Evolutionary conservation across 2,888 invertebrate species (phyloP), one percentile per base, ranked within the genome.

Genomic region (Mythimna ferrago): DNA sequence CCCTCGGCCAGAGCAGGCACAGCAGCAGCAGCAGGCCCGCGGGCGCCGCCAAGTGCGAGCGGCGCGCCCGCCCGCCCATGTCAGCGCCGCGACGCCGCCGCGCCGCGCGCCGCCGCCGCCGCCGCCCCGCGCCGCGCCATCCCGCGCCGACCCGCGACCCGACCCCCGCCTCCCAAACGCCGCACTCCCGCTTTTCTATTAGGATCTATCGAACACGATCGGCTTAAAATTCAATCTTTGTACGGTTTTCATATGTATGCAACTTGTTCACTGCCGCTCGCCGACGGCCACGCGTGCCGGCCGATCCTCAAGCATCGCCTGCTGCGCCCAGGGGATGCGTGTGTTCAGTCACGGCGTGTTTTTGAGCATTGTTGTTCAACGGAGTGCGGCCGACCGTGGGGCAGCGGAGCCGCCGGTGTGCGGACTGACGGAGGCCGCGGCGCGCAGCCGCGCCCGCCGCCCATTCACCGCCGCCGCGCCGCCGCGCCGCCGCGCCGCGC

Each of bases 371-470:
- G 95, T 96, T 95, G 95, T 94, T 92, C 90, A 94, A 94, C 94
- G 94, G 95, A 95, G 95, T 95, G 95, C 95, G 95, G 95, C 95
- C 95, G 95, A 94, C 94, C 95, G 95, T 96, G 95, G 95, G 95
- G 95, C 96, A 95, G 96, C 95, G 95, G 95, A 94, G 96, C 96
- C 96, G 96, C 96, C 95, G 96, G 95, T 94, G 94, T 95, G 96
- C 95, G 96, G 96, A 96, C 96, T 96, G 95, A 93, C 95, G 92
- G 92, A 92, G 88, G 88, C 38, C 89, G 88, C 89, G 91, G 90
- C 93, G 92, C 94, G 93, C 93, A 92, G 90, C 90, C 90, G 87
- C 89, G 88, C 85, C 90, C 89, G 92, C 91, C 93, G 86, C 90
- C 89, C 90, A 88, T 89, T 89, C 89, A 74, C 74, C 74, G 74